Evolutionary conservation across 1,140 invertebrate species (phyloP).

Genomic region (Drosophila carrolli): DNA sequence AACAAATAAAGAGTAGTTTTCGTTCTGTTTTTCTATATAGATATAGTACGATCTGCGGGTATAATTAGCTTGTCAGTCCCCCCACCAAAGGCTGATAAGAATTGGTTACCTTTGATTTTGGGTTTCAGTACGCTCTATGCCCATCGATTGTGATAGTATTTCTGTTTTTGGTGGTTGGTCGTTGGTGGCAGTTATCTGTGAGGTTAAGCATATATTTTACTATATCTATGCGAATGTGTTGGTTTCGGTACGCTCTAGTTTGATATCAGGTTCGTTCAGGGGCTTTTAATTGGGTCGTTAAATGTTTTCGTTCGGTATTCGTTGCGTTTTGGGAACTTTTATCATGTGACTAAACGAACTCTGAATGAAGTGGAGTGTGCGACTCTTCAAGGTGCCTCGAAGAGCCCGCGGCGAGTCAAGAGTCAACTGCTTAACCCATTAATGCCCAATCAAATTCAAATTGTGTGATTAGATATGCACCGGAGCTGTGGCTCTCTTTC

Average conservation of each 20-base stretch:
- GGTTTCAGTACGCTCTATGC: constrained; percentile 30
- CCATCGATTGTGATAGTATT: constrained; percentile 38
- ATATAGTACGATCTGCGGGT: constrained; percentile 50
- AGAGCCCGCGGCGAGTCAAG: constrained; percentile 50
- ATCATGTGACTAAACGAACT: constrained; percentile 54
- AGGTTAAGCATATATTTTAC: constrained; percentile 67
- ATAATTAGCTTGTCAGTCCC: constrained; percentile 57
- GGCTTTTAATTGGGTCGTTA: constrained; percentile 82
- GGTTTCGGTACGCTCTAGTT: constrained; percentile 32
- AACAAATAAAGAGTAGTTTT: constrained; percentile 10
- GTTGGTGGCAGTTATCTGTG: constrained; percentile 46
- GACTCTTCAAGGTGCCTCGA: constrained; percentile 59
- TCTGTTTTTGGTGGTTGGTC: constrained; percentile 30
- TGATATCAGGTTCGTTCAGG: constrained; percentile 71
- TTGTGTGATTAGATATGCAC: constrained; percentile 71
- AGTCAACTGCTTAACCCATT: constrained; percentile 77
- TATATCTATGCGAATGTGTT: constrained; percentile 66
- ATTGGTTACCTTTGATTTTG: constrained; percentile 75
- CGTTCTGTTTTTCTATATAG: constrained; percentile 17
- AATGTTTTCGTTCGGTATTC: constrained; percentile 58
- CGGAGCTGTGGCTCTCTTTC: constrained; percentile 6
- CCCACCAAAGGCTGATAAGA: constrained; percentile 54
- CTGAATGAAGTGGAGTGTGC: constrained; percentile 39
- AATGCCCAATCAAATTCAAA: constrained; percentile 76
- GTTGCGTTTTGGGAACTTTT: constrained; percentile 29